Conservation (phyloP, 2,888 invertebrate genomes). For the Cosmia pyralina region DNA sequence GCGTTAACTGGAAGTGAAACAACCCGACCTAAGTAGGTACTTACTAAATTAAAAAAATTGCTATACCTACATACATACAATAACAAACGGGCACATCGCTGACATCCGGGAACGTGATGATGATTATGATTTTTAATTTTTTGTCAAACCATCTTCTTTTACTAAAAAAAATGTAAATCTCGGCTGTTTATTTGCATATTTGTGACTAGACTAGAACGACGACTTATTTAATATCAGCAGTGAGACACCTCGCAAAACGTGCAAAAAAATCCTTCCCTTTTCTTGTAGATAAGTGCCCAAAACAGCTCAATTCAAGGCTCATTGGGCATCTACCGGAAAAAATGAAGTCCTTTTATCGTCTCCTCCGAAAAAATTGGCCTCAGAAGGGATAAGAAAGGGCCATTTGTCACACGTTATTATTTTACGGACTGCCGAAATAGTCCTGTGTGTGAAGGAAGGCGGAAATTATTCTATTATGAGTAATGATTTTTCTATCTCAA, state of each 20-base stretch:
- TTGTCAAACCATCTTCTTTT: not conserved
- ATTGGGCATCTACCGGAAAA: constrained; percentile 7
- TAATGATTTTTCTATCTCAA: not conserved
- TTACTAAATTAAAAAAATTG: no score
- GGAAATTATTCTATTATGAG: constrained; percentile 4
- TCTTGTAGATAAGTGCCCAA: not conserved
- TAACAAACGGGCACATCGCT: not conserved
- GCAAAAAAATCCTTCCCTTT: not conserved
- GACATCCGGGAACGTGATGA: not conserved
- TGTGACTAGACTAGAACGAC: not conserved
- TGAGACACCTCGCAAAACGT: not conserved
- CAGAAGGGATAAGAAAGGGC: constrained; percentile 11
- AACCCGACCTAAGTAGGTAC: no score
- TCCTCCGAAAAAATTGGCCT: constrained; percentile 5
- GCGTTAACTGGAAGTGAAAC: no score
- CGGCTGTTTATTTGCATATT: not conserved
- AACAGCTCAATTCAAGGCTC: not conserved
- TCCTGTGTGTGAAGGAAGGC: not conserved
- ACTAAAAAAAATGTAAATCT: not conserved
- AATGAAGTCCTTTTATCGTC: not conserved
- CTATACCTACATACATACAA: no score
- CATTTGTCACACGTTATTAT: constrained; percentile 43
- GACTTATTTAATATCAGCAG: not conserved
- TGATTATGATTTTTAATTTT: not conserved
- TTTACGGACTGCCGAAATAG: constrained; percentile 10